Evolutionary conservation across 2,888 invertebrate species (phyloP), one percentile per base, ranked within the genome.

Genomic region (Spodoptera littoralis): DNA sequence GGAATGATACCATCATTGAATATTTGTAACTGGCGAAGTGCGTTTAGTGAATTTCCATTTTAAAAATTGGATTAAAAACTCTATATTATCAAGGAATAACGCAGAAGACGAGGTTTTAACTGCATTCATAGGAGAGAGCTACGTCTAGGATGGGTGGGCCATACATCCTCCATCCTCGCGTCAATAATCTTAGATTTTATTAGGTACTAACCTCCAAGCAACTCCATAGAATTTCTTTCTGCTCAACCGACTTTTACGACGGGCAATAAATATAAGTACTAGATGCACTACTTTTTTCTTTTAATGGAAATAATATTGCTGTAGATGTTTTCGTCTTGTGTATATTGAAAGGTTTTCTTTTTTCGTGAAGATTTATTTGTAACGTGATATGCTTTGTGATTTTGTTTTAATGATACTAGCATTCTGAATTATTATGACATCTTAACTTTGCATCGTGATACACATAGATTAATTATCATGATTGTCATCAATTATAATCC

Each of bases 161-260:
- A 41, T 18, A n/a, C 22, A 49, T 43, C 22, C n/a, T 41, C 24
- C 43, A 18, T 41, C n/a, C 6, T 42, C 12, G 22, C 13, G 13
- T 43, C 45, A 45, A 42, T 63, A 43, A 48, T 48, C 63, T 52
- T 41, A 22, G 52, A 70, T 70, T 70, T 70, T 70, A 70, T 70
- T 52, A 57, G 43, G 55, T 55, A 70, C 52, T 72, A 50, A 67
- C 61, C 27, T 66, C 36, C 47, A 13, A 30, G 13, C 45, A 44
- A 57, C 44, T 52, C 59, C 53, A 49, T 59, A 62, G 59, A 62
- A 65, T 51, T 65, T 68, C 52, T 64, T 71, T 59, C 75, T 58
- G 51, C 54, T 51, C 46, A 13, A 52, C 45, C 30, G 36, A 13
- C 47, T 70, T 68, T 59, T 59, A 69, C 42, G 70, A 59, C 45